Evolutionary conservation across 2,797 vertebrate species (phyloP).

Genomic region (Chloroceryle inda): DNA sequence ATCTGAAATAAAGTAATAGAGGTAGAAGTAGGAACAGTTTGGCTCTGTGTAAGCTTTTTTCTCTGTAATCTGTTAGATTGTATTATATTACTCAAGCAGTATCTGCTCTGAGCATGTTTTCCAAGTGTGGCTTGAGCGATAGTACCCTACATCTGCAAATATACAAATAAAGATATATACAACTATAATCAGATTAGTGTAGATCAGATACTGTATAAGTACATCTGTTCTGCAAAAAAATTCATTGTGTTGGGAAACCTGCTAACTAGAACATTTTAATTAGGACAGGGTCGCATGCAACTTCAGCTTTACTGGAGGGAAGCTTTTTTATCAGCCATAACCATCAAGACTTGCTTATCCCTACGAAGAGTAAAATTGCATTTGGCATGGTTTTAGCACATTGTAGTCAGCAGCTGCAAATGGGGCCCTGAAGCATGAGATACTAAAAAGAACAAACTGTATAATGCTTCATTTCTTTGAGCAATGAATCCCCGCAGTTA

Average conservation of each 20-base stretch:
- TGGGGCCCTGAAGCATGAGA: constrained; percentile 58
- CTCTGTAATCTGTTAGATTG: neutral
- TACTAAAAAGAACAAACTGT: constrained; percentile 67
- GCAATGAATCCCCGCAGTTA: constrained; percentile 48
- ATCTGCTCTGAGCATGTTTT: neutral
- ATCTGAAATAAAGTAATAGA: neutral
- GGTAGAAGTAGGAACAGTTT: neutral
- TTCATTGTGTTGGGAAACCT: neutral
- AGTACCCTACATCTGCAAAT: neutral
- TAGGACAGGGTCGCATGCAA: neutral
- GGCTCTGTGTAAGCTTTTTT: neutral
- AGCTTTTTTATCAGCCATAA: constrained; percentile 27
- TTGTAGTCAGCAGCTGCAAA: constrained; percentile 59
- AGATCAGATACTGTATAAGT: neutral
- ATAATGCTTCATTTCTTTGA: constrained; percentile 61
- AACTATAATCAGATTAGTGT: neutral
- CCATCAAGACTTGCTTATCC: constrained; percentile 48
- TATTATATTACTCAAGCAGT: neutral
- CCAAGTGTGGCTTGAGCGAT: neutral
- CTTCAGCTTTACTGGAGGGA: constrained; percentile 30
- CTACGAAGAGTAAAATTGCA: constrained; percentile 49
- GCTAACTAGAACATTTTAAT: constrained; percentile 28
- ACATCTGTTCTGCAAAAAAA: neutral
- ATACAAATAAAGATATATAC: neutral
- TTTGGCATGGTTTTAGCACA: constrained; percentile 61